Percentiles rank a stretch among this genome's conserved stretches.
Conservation (phyloP, 2,888 invertebrate genomes). For the Schrankia costaestrigalis region DNA sequence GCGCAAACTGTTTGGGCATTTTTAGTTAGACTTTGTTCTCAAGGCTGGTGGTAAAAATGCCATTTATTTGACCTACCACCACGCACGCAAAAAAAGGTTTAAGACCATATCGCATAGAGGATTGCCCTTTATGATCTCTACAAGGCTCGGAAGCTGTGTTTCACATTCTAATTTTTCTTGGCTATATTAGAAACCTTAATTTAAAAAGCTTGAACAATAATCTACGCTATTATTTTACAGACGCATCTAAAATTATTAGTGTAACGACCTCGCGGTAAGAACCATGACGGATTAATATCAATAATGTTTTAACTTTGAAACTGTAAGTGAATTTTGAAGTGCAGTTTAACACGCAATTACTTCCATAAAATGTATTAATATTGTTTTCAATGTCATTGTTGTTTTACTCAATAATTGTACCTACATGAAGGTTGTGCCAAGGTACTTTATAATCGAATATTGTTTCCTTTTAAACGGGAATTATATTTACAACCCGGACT, state of each 20-base stretch:
- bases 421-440: conserved; percentile 20
- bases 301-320: conserved; percentile 29
- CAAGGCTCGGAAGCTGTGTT: too few relatives aligned
- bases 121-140: too few relatives aligned
- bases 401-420: conserved; percentile 25
- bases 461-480: conserved; percentile 4
- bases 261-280: conserved; percentile 43
- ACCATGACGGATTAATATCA: conserved; percentile 49
- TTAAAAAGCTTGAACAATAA: too few relatives aligned
- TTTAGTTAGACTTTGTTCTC: too few relatives aligned
- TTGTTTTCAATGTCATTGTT: conserved; percentile 45
- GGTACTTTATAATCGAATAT: conserved; percentile 12
- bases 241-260: conserved; percentile 31
- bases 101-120: too few relatives aligned
- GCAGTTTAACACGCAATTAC: conserved; percentile 25
- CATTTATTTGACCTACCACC: too few relatives aligned
- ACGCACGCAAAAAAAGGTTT: too few relatives aligned
- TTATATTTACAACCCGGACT: too few relatives aligned
- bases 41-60: too few relatives aligned
- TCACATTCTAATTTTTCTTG: too few relatives aligned
- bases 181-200: too few relatives aligned
- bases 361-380: conserved; percentile 18
- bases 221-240: conserved; percentile 21
- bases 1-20: too few relatives aligned
- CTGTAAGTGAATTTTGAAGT: conserved; percentile 15